A percentile compares a stretch with the other conserved stretches of the same genome.
Conservation (phyloP, 1,140 invertebrate genomes). For the Drosophila melanica region DNA sequence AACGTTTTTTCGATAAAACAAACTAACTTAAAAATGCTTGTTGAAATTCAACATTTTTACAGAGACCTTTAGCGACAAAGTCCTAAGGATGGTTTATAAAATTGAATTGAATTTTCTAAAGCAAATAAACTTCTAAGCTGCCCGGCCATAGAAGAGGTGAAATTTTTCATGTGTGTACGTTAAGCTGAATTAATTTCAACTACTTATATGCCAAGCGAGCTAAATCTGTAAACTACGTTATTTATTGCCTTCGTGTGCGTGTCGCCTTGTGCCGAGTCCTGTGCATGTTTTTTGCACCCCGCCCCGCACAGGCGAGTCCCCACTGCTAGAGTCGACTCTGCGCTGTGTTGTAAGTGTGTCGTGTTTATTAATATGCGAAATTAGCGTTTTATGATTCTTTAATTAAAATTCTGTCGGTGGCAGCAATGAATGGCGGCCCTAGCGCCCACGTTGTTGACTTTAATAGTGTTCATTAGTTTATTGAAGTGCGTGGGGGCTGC, state of each 20-base stretch:
- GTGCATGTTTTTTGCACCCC: background rate
- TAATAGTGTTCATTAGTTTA: slow-evolving; percentile 75
- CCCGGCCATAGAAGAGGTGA: background rate
- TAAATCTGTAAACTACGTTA: slow-evolving; percentile 33
- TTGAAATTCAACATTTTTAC: too few species aligned
- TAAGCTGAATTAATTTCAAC: slow-evolving; percentile 74
- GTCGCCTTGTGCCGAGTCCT: slow-evolving; percentile 7
- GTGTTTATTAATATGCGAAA: slow-evolving; percentile 78
- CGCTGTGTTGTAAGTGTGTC: slow-evolving; percentile 12
- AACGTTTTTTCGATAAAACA: too few species aligned
- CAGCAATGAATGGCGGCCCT: slow-evolving; percentile 18
- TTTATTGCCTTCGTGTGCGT: slow-evolving; percentile 70
- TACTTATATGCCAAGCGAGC: slow-evolving; percentile 65
- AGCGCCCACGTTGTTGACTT: slow-evolving; percentile 47
- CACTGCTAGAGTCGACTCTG: background rate
- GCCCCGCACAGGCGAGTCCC: background rate
- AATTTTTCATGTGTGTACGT: background rate
- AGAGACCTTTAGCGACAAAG: too few species aligned
- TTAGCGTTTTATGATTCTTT: slow-evolving; percentile 75
- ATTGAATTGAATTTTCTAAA: too few species aligned
- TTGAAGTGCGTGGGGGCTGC: slow-evolving; percentile 43
- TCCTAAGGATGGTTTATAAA: too few species aligned
- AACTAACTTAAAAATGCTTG: too few species aligned
- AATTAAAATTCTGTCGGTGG: slow-evolving; percentile 73
- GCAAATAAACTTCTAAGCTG: too few species aligned